phyloP scores from a whole-genome alignment of 2,888 invertebrate genomes.

The Campoletis raptor region DNA sequence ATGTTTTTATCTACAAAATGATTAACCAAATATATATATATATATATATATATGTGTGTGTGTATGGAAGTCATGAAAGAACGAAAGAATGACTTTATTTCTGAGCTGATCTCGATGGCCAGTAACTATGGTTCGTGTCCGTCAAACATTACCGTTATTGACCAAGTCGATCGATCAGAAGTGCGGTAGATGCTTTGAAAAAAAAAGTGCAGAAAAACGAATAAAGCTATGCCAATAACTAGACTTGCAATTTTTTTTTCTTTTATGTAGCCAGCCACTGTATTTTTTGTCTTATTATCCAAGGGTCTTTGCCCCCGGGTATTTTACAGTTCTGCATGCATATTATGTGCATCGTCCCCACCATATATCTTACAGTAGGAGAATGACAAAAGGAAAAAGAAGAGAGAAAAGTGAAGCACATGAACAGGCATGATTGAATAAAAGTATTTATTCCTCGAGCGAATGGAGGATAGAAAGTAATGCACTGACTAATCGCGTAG shows the following conservation, averaged over 20 bases:
- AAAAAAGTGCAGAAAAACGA: neutral
- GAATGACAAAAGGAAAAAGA: neutral
- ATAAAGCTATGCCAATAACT: conserved; percentile 16
- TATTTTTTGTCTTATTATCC: neutral
- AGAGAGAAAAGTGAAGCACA: conserved; percentile 1
- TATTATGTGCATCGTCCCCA: conserved; percentile 18
- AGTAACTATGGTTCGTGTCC: neutral
- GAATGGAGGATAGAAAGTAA: conserved; percentile 53
- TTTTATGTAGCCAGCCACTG: conserved; percentile 18
- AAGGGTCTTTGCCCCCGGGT: conserved; percentile 48
- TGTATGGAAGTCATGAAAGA: neutral
- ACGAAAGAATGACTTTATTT: neutral
- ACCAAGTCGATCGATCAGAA: conserved; percentile 22
- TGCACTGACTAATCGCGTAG: conserved; percentile 61
- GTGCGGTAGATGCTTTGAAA: neutral
- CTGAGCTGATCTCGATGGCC: neutral
- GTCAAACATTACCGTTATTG: conserved; percentile 15
- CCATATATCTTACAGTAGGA: neutral
- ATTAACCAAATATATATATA: neutral
- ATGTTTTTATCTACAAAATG: neutral
- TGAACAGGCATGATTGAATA: conserved; percentile 15
- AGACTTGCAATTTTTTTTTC: neutral
- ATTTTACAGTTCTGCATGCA: conserved; percentile 11
- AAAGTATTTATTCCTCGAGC: conserved; percentile 30
- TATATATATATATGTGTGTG: neutral